Evolutionary conservation across 2,113 vertebrate species (phyloP), one percentile per base, ranked within the genome.

Genomic region (Prolemur simus): DNA sequence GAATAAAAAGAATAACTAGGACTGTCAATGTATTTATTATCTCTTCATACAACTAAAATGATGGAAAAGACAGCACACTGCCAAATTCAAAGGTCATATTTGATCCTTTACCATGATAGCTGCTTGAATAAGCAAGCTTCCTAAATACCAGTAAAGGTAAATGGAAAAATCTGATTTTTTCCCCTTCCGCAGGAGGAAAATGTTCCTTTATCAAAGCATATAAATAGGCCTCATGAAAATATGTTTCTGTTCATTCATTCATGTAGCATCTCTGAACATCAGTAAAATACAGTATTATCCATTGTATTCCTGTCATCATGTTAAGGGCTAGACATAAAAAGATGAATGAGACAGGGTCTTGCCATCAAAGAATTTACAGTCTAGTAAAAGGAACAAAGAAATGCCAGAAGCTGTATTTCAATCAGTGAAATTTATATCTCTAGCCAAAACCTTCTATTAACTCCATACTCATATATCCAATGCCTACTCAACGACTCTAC

Each of bases 311-410:
- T 94, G 56, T 23, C 6, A 68, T 32, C 17, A 71, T 96, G 73
- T 64, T 77, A 93, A 71, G 17, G 25, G 13, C 32, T 84, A 92
- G n/a, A 89, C 37, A 90, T 83, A 66, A 89, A 96, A 87, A 25
- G 56, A 92, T 69, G n/a, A 84, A 74, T 74, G 52, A 84, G 17
- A 64, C 54, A 68, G 13, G 10, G 7, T 93, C 64, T 32, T 87
- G 17, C 45, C 32, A 64, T 87, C 37, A 91, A 90, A 90, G 42
- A 84, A 85, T 69, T 74, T 83, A 86, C 5, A 93, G 69, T 94
- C 17, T 89, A 77, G 11, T 25, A 93, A 87, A 87, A 47, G 63
- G 94, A 94, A 95, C 13, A 54, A 92, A 90, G 45, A 93, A 93
- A 73, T 66, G 29, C 54, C 12, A 76, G 45, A 34, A 45, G n/a